Percentiles rank a stretch among this genome's conserved stretches.
phyloP scores from a whole-genome alignment of 2,113 vertebrate species.

The Sorex araneus region DNA sequence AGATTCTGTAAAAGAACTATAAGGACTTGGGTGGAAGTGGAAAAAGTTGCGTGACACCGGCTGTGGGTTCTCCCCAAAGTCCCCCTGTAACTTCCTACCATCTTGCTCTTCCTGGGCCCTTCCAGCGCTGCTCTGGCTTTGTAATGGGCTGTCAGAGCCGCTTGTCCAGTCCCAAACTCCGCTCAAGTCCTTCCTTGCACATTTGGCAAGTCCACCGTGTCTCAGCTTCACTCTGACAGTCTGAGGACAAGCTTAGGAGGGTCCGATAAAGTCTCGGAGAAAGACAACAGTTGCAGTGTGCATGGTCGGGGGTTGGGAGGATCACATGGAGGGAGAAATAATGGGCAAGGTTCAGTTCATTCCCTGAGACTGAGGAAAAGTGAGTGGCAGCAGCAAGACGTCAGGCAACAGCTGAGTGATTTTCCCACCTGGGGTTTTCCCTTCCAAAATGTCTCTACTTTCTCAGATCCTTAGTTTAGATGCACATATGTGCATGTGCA shows the following conservation, averaged over 20 bases:
- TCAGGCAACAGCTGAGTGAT: not conserved
- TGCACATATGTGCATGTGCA: no score
- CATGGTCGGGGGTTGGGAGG: no score
- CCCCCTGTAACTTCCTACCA: not conserved
- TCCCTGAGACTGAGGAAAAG: not conserved
- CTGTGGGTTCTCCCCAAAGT: accelerated
- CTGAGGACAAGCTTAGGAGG: not conserved
- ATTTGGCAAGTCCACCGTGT: not conserved
- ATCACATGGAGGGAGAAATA: not conserved
- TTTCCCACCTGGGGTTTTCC: not conserved
- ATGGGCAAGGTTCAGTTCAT: not conserved
- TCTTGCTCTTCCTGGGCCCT: not conserved
- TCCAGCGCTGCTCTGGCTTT: not conserved
- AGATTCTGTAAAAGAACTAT: not conserved
- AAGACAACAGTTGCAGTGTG: not conserved
- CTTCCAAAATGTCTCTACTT: not conserved
- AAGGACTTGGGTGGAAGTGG: not conserved
- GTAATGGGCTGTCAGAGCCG: not conserved
- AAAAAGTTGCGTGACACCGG: not conserved
- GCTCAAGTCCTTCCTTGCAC: not conserved
- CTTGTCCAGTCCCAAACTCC: not conserved
- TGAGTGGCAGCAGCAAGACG: not conserved
- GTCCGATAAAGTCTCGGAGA: not conserved
- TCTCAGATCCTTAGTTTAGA: not conserved
- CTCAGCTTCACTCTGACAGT: accelerated